Base-by-base conservation (phyloP, 2,888 invertebrate genomes). In the Diarsia dahlii region DNA sequence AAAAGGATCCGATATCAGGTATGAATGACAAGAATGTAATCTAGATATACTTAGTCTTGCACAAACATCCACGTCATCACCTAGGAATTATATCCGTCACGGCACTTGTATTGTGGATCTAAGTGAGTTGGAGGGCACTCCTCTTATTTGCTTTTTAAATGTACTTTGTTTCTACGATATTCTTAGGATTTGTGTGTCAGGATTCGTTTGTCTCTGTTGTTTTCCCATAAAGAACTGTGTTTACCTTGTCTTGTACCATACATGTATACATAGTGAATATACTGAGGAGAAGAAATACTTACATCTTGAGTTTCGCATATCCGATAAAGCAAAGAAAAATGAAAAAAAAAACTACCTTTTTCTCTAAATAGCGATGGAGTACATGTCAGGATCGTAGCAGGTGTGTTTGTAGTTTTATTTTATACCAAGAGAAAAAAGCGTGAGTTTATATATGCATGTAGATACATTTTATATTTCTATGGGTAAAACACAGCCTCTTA, bases 41-140 rank as follows among this genome's bases (percentile, higher is more conserved):
- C 63, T 20, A 18, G 0, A 3, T 8, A 28, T 6, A 54, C 28
- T n/a, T 45, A 50, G 4, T 50, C 39, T 60, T 46, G 23, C 2
- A 65, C 48, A 48, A 73, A 74, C 28, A 80, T 15, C 9, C 46
- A 39, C n/a, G 52, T 73, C 54, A 78, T 34, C 4, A 13, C 28
- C 18, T 50, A 62, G 12, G 60, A 78, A 80, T 60, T 66, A 65
- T 4, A 10, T 28, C 12, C n/a, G n/a, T 62, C 60, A 48, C 20
- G 62, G n/a, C 48, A 46, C 23, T 18, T 52, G 39, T 18, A 20
- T 52, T 46, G 54, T 3, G 12, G 34, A 50, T 50, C 13, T 74
- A 60, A 58, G 50, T 66, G 56, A 4, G 13, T 58, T 28, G 48
- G 39, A 56, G 23, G n/a, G n/a, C 50, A 68, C 60, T 68, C 45